Conservation (phyloP, 1,140 invertebrate genomes). For the Brachionus calyciflorus region DNA sequence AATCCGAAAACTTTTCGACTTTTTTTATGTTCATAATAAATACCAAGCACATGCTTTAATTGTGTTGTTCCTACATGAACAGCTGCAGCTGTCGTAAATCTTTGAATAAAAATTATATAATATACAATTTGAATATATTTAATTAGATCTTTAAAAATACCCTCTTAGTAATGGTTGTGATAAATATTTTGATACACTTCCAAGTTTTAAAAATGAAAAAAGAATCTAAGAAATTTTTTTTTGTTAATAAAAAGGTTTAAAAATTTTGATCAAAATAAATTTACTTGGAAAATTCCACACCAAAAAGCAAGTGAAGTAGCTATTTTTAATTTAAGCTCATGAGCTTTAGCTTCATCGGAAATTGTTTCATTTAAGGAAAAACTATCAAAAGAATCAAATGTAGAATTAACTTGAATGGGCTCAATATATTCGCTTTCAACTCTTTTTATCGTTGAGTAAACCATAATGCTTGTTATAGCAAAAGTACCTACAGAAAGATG, state of each 20-base stretch:
- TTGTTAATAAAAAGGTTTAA: background rate
- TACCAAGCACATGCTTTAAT: conserved; percentile 24
- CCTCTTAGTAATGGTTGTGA: conserved; percentile 47
- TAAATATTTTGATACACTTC: conserved; percentile 38
- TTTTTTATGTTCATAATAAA: background rate
- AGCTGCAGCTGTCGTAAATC: conserved; percentile 32
- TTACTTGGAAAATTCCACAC: conserved; percentile 22
- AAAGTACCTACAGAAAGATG: conserved; percentile 60
- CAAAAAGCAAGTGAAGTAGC: conserved; percentile 33
- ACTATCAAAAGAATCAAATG: background rate
- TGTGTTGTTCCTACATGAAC: conserved; percentile 43
- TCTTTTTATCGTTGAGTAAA: conserved; percentile 53
- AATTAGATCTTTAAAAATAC: background rate
- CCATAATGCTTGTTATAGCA: conserved; percentile 57
- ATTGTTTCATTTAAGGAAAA: background rate
- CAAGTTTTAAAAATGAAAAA: conserved; percentile 43
- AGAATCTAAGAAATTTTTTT: background rate
- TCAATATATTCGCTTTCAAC: background rate
- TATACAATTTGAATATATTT: too few species aligned
- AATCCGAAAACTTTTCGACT: background rate
- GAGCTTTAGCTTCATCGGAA: background rate
- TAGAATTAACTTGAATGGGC: background rate
- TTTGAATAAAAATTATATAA: background rate
- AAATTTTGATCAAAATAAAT: background rate
- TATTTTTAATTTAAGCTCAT: conserved; percentile 12